Percentiles rank a stretch among this genome's conserved stretches.
These are phyloP conservation scores for Odontophorus gujanensis DNA, from an alignment of 2,113 vertebrate genomes.

Conservation along the genomic window DNA sequence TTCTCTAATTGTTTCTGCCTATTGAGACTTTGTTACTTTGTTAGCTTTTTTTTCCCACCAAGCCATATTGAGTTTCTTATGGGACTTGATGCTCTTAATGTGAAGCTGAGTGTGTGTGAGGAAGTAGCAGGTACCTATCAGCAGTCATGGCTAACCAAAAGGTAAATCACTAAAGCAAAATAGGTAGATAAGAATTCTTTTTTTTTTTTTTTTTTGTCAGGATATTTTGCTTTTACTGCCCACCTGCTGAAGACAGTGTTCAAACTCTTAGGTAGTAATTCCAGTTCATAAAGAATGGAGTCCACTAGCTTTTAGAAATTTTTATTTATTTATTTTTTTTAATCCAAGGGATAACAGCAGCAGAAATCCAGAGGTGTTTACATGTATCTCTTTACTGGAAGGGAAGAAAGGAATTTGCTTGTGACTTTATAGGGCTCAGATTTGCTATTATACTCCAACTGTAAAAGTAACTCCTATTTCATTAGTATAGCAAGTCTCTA, in stretches of 20 bases:
- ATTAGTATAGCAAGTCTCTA: not conserved
- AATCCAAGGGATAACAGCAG: constrained; percentile 1
- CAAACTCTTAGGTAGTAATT: not conserved
- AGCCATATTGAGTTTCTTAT: constrained; percentile 33
- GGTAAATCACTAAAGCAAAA: constrained; percentile 47
- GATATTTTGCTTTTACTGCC: constrained; percentile 18
- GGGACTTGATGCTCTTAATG: constrained; percentile 58
- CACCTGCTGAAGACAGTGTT: not conserved
- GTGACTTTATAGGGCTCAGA: constrained; percentile 17
- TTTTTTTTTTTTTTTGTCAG: not conserved
- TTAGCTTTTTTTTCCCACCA: constrained; percentile 22
- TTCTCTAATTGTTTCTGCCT: constrained; percentile 52
- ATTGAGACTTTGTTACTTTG: constrained; percentile 45
- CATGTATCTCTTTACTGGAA: constrained; percentile 1
- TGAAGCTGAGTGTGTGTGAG: constrained; percentile 61
- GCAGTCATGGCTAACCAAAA: constrained; percentile 36
- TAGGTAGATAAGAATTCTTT: constrained; percentile 14
- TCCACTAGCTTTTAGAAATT: not conserved
- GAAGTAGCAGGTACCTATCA: constrained; percentile 55
- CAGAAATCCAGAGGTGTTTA: constrained; percentile 25
- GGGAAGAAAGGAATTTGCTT: constrained; percentile 27
- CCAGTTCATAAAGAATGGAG: constrained; percentile 18
- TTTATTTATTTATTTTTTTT: not conserved
- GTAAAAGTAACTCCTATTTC: constrained; percentile 18
- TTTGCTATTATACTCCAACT: constrained; percentile 3